phyloP scores from a whole-genome alignment of 2,797 vertebrate species.

The Cuculus canorus region DNA sequence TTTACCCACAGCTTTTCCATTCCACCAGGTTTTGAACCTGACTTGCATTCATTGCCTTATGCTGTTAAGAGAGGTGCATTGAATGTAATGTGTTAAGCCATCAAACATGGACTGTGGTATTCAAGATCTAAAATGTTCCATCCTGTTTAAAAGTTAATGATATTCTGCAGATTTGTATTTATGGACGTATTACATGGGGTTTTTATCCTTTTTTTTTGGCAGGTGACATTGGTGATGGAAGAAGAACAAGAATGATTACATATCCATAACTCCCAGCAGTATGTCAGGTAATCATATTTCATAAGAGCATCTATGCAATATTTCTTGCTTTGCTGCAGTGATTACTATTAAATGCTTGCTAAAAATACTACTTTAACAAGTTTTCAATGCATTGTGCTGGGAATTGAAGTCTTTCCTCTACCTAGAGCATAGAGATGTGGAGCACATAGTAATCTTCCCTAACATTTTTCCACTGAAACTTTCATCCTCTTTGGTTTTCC shows the following conservation, averaged over 20 bases:
- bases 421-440: not conserved
- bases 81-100: not conserved
- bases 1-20: not conserved
- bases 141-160: not conserved
- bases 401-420: not conserved
- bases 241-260: constrained; percentile 76
- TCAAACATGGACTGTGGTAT: not conserved
- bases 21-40: not conserved
- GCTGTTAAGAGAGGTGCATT: not conserved
- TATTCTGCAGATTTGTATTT: not conserved
- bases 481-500: not conserved
- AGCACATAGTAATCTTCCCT: not conserved
- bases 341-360: not conserved
- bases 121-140: not conserved
- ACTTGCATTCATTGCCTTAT: not conserved
- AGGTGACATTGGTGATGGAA: constrained; percentile 71
- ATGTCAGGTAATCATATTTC: constrained; percentile 79
- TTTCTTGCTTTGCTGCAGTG: not conserved
- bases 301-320: not conserved
- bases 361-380: not conserved
- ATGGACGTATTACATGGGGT: not conserved
- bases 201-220: constrained; percentile 29
- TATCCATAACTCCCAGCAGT: constrained; percentile 82
- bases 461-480: not conserved
- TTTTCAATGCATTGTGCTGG: not conserved